A percentile compares a stretch with the other conserved stretches of the same genome.
phyloP scores from a whole-genome alignment of 2,888 invertebrate species.

The Luffia ferchaultella region DNA sequence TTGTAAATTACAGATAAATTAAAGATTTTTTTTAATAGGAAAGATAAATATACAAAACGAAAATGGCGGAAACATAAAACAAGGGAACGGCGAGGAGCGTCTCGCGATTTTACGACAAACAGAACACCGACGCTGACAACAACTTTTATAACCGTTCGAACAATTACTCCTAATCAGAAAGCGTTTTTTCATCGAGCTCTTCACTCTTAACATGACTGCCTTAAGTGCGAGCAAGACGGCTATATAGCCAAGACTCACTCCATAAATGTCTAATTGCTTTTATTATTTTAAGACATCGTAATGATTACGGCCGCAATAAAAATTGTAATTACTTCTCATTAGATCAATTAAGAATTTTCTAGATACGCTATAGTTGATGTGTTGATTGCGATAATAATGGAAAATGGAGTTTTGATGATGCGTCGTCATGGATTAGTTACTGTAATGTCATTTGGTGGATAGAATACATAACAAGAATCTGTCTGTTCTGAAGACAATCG shows the following conservation, averaged over 20 bases:
- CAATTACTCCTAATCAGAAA: constrained; percentile 59
- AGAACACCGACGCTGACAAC: constrained; percentile 58
- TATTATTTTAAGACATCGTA: constrained; percentile 68
- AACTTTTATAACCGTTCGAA: constrained; percentile 62
- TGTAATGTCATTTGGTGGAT: too few relatives aligned
- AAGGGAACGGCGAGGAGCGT: constrained; percentile 31
- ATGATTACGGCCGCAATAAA: constrained; percentile 64
- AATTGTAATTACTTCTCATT: constrained; percentile 67
- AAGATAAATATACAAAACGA: neutral
- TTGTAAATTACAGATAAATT: too few relatives aligned
- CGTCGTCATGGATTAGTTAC: neutral
- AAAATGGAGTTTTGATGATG: neutral
- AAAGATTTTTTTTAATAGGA: neutral
- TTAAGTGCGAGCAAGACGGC: constrained; percentile 35
- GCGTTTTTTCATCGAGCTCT: constrained; percentile 25
- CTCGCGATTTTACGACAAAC: constrained; percentile 58
- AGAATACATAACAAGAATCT: too few relatives aligned
- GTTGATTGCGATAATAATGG: constrained; percentile 45
- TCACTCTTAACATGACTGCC: constrained; percentile 22
- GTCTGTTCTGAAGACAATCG: too few relatives aligned
- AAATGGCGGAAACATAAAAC: neutral
- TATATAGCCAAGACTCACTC: constrained; percentile 44
- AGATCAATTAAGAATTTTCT: constrained; percentile 66
- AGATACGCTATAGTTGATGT: constrained; percentile 59
- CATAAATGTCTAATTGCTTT: constrained; percentile 65